Base-by-base conservation (phyloP, 2,113 vertebrate genomes). In the Scophthalmus maximus region DNA sequence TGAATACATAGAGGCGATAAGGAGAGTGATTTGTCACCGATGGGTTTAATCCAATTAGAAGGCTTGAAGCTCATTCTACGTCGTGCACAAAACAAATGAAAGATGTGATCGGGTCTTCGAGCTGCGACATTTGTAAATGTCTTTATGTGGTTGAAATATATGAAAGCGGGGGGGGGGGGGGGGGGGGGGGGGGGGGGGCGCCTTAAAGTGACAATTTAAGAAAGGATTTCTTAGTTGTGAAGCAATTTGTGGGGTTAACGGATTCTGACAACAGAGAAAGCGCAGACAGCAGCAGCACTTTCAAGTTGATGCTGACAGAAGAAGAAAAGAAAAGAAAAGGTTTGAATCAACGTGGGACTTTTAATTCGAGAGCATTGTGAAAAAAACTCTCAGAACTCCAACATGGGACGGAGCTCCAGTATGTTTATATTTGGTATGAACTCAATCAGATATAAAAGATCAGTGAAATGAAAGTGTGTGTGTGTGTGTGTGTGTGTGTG, bases 391-490 rank as follows among this genome's bases (percentile, higher is more conserved):
- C 0, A 50, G 27, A 68, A 74, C 18, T 49, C 62, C 15, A 40
- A 27, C 38, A 46, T 20, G 49, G 7, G 52, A 73, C 8, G 40
- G 10, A 46, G 26, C 32, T 61, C 52, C 51, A 40, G 30, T 52
- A 61, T 78, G 27, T 70, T 76, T 81, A n/a, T 26, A 56, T 70
- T 68, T 56, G 53, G 26, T 65, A 14, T 30, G 9, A 87, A 71
- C 23, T 27, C 30, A 55, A 58, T 72, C 46, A 8, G 32, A 80
- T 74, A 42, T 71, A 86, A 60, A 73, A 12, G 65, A 77, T 77
- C 42, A 65, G 77, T 66, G 58, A 59, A 38, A 61, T 74, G 69
- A 52, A 81, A 79, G 82, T 73, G 78, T 67, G 81, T 72, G 50
- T 9, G 26, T 22, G 26, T 51, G 68, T 76, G 75, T 25, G 22